phyloP scores from a whole-genome alignment of 1,140 invertebrate genomes.

The Chrysomallon squamiferum region DNA sequence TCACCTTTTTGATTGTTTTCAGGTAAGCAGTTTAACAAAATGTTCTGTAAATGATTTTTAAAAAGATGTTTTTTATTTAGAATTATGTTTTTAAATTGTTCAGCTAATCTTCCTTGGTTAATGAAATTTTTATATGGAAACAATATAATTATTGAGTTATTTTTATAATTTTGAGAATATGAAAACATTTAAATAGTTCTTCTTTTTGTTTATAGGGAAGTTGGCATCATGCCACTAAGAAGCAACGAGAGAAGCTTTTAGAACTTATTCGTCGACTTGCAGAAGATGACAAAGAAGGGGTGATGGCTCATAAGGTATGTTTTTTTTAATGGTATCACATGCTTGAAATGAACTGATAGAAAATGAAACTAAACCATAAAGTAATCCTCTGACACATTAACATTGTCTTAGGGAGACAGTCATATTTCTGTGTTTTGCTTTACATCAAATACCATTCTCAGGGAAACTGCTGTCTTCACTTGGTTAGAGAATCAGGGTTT shows the following conservation, averaged over 20 bases:
- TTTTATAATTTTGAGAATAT: too few relatives aligned
- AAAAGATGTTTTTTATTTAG: neutral
- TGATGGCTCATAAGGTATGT: slow-evolving; percentile 94
- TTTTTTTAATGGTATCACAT: neutral
- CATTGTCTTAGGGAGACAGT: too few relatives aligned
- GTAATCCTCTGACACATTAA: too few relatives aligned
- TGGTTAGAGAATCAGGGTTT: too few relatives aligned
- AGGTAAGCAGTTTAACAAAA: slow-evolving; percentile 68
- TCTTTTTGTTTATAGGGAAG: slow-evolving; percentile 76
- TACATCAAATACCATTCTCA: too few relatives aligned
- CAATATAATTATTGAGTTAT: too few relatives aligned
- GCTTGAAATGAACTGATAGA: too few relatives aligned
- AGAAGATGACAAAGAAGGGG: slow-evolving; percentile 98
- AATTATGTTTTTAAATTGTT: neutral
- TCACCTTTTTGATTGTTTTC: slow-evolving; percentile 97
- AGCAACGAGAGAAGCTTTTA: slow-evolving; percentile 93
- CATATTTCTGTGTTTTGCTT: too few relatives aligned
- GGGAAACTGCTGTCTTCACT: too few relatives aligned
- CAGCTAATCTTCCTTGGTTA: neutral
- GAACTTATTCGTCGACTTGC: slow-evolving; percentile 94
- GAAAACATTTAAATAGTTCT: too few relatives aligned
- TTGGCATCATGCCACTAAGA: slow-evolving; percentile 95
- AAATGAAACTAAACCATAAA: too few relatives aligned
- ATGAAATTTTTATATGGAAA: too few relatives aligned
- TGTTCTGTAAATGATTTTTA: neutral